Conservation (phyloP, 2,113 vertebrate genomes). For the Planiliza haematocheilus region DNA sequence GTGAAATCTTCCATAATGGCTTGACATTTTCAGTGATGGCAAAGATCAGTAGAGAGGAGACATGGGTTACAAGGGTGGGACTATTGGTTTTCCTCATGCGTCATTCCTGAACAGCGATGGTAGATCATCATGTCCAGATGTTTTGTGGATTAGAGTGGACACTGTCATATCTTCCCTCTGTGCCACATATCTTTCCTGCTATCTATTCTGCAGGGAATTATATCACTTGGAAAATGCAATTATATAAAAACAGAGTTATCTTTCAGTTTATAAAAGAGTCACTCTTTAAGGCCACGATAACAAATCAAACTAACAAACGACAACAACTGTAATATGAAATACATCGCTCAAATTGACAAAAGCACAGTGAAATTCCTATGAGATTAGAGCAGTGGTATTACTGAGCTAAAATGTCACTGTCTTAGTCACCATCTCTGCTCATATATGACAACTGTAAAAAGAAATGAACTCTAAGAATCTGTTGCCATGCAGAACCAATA, state of each 20-base stretch:
- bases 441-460: too few species aligned
- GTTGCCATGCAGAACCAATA: too few species aligned
- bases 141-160: slow-evolving; percentile 37
- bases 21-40: slow-evolving; percentile 38
- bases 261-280: neutral
- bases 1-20: slow-evolving; percentile 23
- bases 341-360: too few species aligned
- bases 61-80: slow-evolving; percentile 31
- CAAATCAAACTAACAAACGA: too few species aligned
- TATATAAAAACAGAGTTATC: neutral
- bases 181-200: slow-evolving; percentile 3
- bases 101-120: slow-evolving; percentile 32
- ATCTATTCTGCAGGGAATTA: neutral
- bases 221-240: neutral
- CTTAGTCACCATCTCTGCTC: too few species aligned
- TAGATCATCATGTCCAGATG: slow-evolving; percentile 67
- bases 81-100: slow-evolving; percentile 38
- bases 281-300: neutral
- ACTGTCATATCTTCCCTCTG: slow-evolving; percentile 8
- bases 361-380: too few species aligned
- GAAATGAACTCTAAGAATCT: too few species aligned
- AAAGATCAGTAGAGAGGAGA: slow-evolving; percentile 45
- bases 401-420: too few species aligned
- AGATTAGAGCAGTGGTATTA: too few species aligned
- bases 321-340: too few species aligned